Evolutionary conservation across 2,797 vertebrate genomes (phyloP).

Genomic region (Potorous gilbertii): DNA sequence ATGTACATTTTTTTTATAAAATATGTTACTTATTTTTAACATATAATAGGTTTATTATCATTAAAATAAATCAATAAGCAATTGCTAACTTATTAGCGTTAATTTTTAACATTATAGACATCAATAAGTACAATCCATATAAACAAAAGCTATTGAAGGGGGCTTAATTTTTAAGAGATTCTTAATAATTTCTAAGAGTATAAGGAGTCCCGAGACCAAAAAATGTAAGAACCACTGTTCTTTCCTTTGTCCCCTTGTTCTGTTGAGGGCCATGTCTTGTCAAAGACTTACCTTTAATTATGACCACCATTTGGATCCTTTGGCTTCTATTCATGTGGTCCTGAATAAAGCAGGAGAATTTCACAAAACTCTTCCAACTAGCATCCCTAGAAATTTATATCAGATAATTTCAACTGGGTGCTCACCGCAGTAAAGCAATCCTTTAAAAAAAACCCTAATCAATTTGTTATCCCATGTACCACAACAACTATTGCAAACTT

Average conservation of each 20-base stretch:
- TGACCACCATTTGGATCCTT: background rate
- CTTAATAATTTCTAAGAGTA: background rate
- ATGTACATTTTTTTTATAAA: too few species aligned
- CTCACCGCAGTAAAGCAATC: background rate
- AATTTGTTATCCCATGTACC: background rate
- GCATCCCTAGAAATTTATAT: background rate
- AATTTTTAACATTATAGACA: too few species aligned
- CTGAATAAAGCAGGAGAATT: background rate
- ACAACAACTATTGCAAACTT: background rate
- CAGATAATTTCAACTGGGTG: background rate
- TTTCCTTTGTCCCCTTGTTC: background rate
- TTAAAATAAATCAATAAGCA: too few species aligned
- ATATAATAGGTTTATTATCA: too few species aligned
- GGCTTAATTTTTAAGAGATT: background rate
- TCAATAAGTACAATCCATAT: background rate
- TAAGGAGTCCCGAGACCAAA: background rate
- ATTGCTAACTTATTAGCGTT: too few species aligned
- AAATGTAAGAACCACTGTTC: background rate
- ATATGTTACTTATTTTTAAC: too few species aligned
- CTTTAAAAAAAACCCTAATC: background rate
- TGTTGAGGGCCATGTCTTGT: background rate
- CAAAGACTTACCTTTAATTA: background rate
- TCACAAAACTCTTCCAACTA: background rate
- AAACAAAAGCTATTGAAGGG: background rate
- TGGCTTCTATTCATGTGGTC: background rate